These are phyloP conservation scores for Lathronympha strigana DNA, from an alignment of 2,888 invertebrate species.

Conservation along the genomic window DNA sequence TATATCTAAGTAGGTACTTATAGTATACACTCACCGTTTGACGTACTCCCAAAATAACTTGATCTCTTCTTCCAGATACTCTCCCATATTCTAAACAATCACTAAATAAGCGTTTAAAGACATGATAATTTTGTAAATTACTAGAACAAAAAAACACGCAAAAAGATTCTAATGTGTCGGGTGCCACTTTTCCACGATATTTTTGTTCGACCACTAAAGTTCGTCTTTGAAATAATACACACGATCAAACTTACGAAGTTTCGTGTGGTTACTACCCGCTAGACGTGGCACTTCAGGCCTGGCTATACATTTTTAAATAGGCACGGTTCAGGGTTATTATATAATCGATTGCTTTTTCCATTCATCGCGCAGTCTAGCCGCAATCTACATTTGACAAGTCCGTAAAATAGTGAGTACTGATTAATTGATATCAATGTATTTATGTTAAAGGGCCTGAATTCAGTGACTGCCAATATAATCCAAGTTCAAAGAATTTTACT, in stretches of 20 bases:
- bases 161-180: slow-evolving; percentile 13
- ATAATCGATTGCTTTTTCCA: slow-evolving; percentile 71
- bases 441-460: not conserved
- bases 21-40: slow-evolving; percentile 65
- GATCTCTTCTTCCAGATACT: slow-evolving; percentile 70
- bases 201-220: not conserved
- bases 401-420: not conserved
- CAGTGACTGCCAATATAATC: not conserved
- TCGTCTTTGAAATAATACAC: slow-evolving; percentile 41
- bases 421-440: not conserved
- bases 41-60: slow-evolving; percentile 78
- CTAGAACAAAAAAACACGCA: slow-evolving; percentile 8
- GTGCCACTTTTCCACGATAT: slow-evolving; percentile 5
- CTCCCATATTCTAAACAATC: slow-evolving; percentile 56
- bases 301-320: slow-evolving; percentile 54
- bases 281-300: slow-evolving; percentile 54
- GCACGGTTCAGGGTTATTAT: slow-evolving; percentile 73
- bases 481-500: not conserved
- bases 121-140: slow-evolving; percentile 18
- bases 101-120: slow-evolving; percentile 3
- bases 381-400: not conserved
- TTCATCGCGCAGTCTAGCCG: slow-evolving; percentile 49
- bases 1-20: not conserved
- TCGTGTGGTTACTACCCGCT: slow-evolving; percentile 58
- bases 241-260: slow-evolving; percentile 54